These are phyloP conservation scores for Zoanthus sociatus DNA, from an alignment of 92 coral and sea anemone genomes.

Conservation along the genomic window DNA sequence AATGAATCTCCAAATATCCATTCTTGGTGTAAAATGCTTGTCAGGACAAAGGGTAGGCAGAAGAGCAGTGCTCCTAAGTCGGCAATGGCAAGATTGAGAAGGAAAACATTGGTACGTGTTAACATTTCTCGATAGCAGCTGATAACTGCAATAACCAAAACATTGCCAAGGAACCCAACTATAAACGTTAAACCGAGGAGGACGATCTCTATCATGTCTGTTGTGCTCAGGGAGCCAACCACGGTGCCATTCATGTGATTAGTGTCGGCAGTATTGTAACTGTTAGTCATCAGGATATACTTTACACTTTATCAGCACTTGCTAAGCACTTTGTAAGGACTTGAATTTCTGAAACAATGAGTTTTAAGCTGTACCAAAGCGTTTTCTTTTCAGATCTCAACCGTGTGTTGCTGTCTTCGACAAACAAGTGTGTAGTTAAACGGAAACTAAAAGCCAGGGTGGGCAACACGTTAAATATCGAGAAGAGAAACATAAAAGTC, in stretches of 20 bases:
- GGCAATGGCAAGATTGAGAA: constrained; percentile 70
- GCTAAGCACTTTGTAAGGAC: background rate
- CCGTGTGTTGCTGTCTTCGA: background rate
- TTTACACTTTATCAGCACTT: background rate
- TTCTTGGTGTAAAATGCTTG: constrained; percentile 57
- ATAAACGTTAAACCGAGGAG: constrained; percentile 55
- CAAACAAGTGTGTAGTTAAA: background rate
- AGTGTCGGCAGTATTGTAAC: background rate
- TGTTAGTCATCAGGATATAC: background rate
- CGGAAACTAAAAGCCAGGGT: background rate
- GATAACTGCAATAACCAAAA: constrained; percentile 67
- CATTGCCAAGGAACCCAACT: constrained; percentile 73
- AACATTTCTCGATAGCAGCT: constrained; percentile 73
- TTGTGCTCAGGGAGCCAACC: constrained; percentile 19
- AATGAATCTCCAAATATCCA: constrained; percentile 71
- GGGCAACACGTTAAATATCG: background rate
- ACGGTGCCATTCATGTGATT: constrained; percentile 4
- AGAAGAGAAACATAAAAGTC: background rate
- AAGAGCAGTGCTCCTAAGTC: constrained; percentile 64
- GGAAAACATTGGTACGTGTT: constrained; percentile 83
- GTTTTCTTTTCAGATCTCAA: background rate
- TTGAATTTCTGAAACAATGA: background rate
- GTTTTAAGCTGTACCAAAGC: background rate
- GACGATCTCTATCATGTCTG: constrained; percentile 58
- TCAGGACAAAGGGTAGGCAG: constrained; percentile 70